phyloP scores from a whole-genome alignment of 2,113 vertebrate genomes.

The Labeo catla region DNA sequence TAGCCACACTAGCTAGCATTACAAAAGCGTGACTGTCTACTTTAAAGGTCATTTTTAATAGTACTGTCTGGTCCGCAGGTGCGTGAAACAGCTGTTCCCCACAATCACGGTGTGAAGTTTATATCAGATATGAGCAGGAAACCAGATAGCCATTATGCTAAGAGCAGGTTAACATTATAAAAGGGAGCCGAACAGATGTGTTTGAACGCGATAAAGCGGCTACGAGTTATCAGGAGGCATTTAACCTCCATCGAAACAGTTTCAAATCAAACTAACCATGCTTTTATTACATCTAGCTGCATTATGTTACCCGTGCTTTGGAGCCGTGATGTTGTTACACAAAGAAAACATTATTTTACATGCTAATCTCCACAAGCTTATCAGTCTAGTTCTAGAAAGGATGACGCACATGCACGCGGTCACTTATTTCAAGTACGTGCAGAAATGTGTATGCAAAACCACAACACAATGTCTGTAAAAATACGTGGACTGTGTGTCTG shows the following conservation, averaged over 20 bases:
- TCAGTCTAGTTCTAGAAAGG: background rate
- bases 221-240: slow-evolving; percentile 17
- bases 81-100: slow-evolving; percentile 33
- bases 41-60: slow-evolving; percentile 43
- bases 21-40: slow-evolving; percentile 21
- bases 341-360: slow-evolving; percentile 1
- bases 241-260: background rate
- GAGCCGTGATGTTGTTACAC: background rate
- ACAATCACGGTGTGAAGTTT: slow-evolving; percentile 37
- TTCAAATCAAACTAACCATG: slow-evolving; percentile 1
- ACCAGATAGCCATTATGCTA: slow-evolving; percentile 39
- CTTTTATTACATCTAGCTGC: background rate
- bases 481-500: background rate
- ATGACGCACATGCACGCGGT: background rate
- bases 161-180: slow-evolving; percentile 34
- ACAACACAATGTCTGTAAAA: background rate
- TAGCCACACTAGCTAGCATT: slow-evolving; percentile 36
- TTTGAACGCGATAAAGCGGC: slow-evolving; percentile 36
- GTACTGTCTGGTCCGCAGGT: slow-evolving; percentile 39
- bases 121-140: slow-evolving; percentile 47
- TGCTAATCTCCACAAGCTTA: background rate
- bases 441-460: background rate
- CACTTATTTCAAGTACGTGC: background rate
- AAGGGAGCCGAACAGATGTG: slow-evolving; percentile 14
- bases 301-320: background rate